A percentile compares a stretch with the other conserved stretches of the same genome.
Evolutionary conservation across 2,797 vertebrate genomes (phyloP).

Genomic region (Amblyopsis hoosieri): DNA sequence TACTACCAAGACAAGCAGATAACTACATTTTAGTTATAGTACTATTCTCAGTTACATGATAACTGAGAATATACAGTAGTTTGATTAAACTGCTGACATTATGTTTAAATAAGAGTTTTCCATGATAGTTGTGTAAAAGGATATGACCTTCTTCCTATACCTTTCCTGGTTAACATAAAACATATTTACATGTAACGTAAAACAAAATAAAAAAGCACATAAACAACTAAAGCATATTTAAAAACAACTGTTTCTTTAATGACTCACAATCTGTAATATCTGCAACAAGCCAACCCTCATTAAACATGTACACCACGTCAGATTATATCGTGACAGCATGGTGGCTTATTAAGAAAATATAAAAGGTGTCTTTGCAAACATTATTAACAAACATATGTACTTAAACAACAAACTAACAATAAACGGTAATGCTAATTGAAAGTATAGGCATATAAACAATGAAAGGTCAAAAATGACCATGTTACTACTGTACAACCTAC

Average conservation of each 20-base stretch:
- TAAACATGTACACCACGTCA: conserved; percentile 40
- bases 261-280: conserved; percentile 37
- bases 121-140: no score
- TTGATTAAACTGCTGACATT: no score
- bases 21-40: no score
- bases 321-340: conserved; percentile 36
- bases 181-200: neutral
- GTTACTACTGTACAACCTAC: conserved; percentile 6
- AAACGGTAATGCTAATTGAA: conserved; percentile 22
- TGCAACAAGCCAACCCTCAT: conserved; percentile 29
- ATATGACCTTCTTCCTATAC: no score
- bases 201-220: neutral
- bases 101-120: no score
- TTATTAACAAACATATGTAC: conserved; percentile 16
- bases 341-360: conserved; percentile 35
- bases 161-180: no score
- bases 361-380: conserved; percentile 40
- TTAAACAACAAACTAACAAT: conserved; percentile 19
- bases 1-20: no score
- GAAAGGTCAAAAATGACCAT: conserved; percentile 35
- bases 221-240: neutral
- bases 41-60: no score
- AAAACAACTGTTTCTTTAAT: conserved; percentile 51
- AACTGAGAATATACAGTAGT: no score
- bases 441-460: conserved; percentile 32